Conservation (phyloP, 2,113 vertebrate genomes). For the Conger conger region DNA sequence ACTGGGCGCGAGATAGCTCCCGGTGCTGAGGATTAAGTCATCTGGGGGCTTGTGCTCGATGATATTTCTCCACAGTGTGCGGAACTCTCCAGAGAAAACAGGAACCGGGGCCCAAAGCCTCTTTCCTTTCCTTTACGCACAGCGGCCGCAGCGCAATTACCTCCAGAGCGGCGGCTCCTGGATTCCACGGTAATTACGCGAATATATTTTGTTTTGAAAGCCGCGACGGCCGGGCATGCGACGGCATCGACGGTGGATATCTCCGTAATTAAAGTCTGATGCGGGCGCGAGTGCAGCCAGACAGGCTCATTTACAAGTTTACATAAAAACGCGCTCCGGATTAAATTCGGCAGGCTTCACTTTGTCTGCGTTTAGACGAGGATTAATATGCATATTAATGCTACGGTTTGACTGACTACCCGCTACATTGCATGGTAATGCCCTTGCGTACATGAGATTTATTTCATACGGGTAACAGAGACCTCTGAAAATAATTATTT, state of each 20-base stretch:
- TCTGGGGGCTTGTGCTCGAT: neutral
- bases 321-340: neutral
- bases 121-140: neutral
- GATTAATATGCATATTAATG: neutral
- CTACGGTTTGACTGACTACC: neutral
- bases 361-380: neutral
- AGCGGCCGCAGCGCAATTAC: neutral
- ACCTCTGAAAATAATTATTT: too few relatives aligned
- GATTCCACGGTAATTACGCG: neutral
- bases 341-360: neutral
- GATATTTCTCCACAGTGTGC: neutral
- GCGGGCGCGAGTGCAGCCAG: too few relatives aligned
- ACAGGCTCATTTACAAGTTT: neutral
- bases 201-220: neutral
- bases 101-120: neutral
- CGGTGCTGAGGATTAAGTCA: neutral
- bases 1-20: neutral
- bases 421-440: neutral
- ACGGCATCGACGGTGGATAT: neutral
- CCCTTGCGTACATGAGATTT: too few relatives aligned
- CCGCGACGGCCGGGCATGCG: neutral
- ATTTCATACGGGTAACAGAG: too few relatives aligned
- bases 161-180: neutral
- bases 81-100: neutral
- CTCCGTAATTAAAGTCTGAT: neutral